A percentile compares a stretch with the other conserved stretches of the same genome.
These are phyloP conservation scores for Drosophila neonasuta DNA, from an alignment of 2,888 invertebrate genomes.

Conservation along the genomic window DNA sequence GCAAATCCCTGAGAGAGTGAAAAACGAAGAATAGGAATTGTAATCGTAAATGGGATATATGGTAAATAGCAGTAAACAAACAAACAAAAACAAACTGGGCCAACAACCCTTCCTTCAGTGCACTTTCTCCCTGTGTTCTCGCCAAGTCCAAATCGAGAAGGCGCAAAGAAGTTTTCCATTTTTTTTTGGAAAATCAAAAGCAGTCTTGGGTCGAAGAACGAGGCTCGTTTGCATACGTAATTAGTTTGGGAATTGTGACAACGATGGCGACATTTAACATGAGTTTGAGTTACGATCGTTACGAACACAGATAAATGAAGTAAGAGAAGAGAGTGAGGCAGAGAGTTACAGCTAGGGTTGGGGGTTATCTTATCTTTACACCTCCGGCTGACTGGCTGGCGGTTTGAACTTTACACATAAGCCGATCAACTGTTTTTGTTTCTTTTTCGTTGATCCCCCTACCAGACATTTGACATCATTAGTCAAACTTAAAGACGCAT, in stretches of 20 bases:
- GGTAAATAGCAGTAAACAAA: slow-evolving; percentile 51
- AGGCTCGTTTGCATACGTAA: slow-evolving; percentile 75
- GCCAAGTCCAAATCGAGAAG: slow-evolving; percentile 5
- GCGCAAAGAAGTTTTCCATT: not conserved
- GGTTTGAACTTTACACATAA: slow-evolving; percentile 75
- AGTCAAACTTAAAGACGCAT: slow-evolving; percentile 74
- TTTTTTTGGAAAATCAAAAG: slow-evolving; percentile 21
- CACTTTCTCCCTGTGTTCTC: slow-evolving; percentile 11
- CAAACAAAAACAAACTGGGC: slow-evolving; percentile 41
- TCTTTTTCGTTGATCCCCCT: not conserved
- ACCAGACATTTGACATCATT: slow-evolving; percentile 68
- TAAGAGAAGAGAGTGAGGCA: slow-evolving; percentile 24
- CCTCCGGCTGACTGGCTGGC: slow-evolving; percentile 45
- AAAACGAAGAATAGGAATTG: slow-evolving; percentile 8
- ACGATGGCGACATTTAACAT: slow-evolving; percentile 75
- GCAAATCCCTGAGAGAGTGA: slow-evolving; percentile 47
- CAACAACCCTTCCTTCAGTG: slow-evolving; percentile 42
- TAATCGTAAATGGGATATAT: slow-evolving; percentile 42
- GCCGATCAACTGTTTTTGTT: slow-evolving; percentile 52
- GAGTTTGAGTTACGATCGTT: slow-evolving; percentile 71
- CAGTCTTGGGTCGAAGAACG: slow-evolving; percentile 23
- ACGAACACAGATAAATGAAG: slow-evolving; percentile 26
- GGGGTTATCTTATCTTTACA: slow-evolving; percentile 46
- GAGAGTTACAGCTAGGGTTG: slow-evolving; percentile 8
- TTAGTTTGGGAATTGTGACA: slow-evolving; percentile 71